Percentiles rank a stretch among this genome's conserved stretches.
phyloP scores from a whole-genome alignment of 2,113 vertebrate species.

The Lethenteron reissneri region DNA sequence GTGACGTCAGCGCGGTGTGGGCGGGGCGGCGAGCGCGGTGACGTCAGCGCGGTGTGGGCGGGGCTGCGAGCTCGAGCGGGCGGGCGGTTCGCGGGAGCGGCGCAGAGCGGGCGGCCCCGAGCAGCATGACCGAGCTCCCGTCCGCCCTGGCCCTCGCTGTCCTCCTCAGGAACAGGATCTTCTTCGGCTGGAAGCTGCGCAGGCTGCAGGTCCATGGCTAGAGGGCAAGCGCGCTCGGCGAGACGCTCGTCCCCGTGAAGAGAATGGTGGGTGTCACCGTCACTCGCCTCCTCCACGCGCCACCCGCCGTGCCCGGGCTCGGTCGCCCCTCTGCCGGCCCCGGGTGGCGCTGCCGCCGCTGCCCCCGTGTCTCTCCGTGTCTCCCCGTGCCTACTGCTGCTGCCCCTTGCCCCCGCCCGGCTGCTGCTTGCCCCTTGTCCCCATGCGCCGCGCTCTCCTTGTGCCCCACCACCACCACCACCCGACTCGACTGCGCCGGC shows the following conservation, averaged over 20 bases:
- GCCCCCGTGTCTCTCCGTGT: background rate
- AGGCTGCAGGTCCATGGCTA: background rate
- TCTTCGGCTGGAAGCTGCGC: conserved; percentile 2
- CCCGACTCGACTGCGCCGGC: background rate
- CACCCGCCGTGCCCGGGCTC: too few relatives aligned
- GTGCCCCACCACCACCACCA: background rate
- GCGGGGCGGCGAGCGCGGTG: background rate
- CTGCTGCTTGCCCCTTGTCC: background rate
- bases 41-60: background rate
- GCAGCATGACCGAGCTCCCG: background rate
- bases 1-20: background rate
- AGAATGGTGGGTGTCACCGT: background rate
- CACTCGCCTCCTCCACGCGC: too few relatives aligned
- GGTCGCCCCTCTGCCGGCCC: too few relatives aligned
- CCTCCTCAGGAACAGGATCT: conserved; percentile 1
- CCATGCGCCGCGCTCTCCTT: background rate
- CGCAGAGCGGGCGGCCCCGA: background rate
- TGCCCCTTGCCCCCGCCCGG: background rate
- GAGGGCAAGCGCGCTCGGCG: background rate
- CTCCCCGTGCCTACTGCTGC: background rate
- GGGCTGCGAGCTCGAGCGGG: background rate
- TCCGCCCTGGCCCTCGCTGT: background rate
- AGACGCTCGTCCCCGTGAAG: background rate
- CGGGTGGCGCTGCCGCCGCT: too few relatives aligned
- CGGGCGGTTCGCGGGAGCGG: too few relatives aligned